phyloP scores from a whole-genome alignment of 2,888 invertebrate genomes.

The Azorinus chamasolen region DNA sequence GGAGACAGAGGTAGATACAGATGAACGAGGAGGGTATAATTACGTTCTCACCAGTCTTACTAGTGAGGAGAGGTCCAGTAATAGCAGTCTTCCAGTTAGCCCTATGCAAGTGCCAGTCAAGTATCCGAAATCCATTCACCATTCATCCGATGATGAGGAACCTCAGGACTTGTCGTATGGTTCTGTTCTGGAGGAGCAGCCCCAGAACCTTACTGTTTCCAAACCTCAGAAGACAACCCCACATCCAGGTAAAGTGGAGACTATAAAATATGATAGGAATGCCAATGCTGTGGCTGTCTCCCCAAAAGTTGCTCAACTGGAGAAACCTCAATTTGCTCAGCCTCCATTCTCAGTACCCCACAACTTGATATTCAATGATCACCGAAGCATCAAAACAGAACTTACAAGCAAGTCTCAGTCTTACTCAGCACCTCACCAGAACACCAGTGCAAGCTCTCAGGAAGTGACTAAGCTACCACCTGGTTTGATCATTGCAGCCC shows the following conservation, averaged over 20 bases:
- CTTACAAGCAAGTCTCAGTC: too few species aligned
- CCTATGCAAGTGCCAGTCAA: slow-evolving; percentile 46
- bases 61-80: slow-evolving; percentile 16
- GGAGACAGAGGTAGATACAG: slow-evolving; percentile 9
- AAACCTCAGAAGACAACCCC: background rate
- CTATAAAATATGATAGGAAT: slow-evolving; percentile 53
- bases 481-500: too few species aligned
- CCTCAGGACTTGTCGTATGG: slow-evolving; percentile 46
- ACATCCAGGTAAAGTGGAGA: background rate
- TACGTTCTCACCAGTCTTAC: slow-evolving; percentile 48
- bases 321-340: too few species aligned
- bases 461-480: too few species aligned
- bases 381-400: slow-evolving; percentile 1
- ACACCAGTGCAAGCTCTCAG: too few species aligned
- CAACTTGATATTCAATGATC: slow-evolving; percentile 50
- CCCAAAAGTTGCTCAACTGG: background rate
- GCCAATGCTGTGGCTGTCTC: slow-evolving; percentile 35
- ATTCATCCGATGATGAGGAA: slow-evolving; percentile 44
- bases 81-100: slow-evolving; percentile 43
- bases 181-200: slow-evolving; percentile 11
- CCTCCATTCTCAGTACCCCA: slow-evolving; percentile 33
- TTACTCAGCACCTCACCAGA: background rate
- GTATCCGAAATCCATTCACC: slow-evolving; percentile 47
- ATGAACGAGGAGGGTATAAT: slow-evolving; percentile 32
- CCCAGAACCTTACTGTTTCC: slow-evolving; percentile 25